A percentile compares a stretch with the other conserved stretches of the same genome.
Conservation (phyloP, 2,797 vertebrate species). For the Parauchenoglanis ngamensis region DNA sequence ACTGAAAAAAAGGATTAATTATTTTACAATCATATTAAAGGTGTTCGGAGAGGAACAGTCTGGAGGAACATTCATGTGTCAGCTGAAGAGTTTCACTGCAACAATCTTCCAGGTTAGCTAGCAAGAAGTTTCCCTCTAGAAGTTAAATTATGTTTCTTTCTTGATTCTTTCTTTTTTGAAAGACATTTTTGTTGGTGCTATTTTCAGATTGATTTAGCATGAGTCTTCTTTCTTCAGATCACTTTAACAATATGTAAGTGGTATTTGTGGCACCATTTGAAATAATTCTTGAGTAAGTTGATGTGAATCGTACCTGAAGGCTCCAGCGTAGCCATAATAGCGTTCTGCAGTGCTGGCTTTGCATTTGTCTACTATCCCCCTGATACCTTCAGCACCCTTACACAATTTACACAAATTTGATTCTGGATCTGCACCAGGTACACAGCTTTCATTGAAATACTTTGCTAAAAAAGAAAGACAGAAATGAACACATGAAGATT, state of each 20-base stretch:
- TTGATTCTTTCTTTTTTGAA: background rate
- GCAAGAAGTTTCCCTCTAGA: background rate
- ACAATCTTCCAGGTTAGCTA: background rate
- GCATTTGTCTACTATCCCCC: conserved; percentile 65
- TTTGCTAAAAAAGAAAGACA: conserved; percentile 59
- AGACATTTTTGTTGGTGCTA: background rate
- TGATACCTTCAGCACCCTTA: conserved; percentile 58
- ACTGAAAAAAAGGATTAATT: background rate
- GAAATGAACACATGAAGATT: background rate
- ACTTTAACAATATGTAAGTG: background rate
- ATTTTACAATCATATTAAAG: background rate
- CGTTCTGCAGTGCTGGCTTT: conserved; percentile 64
- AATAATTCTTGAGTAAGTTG: background rate
- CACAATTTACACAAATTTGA: conserved; percentile 71
- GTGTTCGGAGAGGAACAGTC: background rate
- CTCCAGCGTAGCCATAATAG: conserved; percentile 75
- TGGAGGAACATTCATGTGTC: background rate
- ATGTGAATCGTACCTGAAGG: conserved; percentile 70
- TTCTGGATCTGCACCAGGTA: conserved; percentile 65
- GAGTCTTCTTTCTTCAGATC: background rate
- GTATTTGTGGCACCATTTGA: background rate
- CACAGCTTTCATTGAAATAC: conserved; percentile 73
- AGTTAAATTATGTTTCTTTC: background rate
- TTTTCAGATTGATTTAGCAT: background rate
- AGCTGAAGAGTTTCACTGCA: background rate